Conservation (phyloP, 2,888 invertebrate genomes). For the Melinopterus prodromus region DNA sequence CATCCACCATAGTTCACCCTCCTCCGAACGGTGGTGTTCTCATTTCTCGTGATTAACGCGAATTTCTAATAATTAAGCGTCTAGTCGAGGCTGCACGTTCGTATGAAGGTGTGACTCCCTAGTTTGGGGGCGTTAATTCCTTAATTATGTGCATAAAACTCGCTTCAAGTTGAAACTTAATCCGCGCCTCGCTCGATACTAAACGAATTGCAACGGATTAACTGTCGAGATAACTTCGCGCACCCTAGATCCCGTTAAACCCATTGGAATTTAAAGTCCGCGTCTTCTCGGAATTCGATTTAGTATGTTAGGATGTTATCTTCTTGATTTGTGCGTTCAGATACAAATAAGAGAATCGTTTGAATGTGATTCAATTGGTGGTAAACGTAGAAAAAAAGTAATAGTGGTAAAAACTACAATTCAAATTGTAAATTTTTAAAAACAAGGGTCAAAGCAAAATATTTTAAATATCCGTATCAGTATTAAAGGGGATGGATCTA, state of each 20-base stretch:
- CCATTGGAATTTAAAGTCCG: background rate
- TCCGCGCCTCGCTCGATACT: background rate
- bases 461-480: no score
- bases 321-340: background rate
- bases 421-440: no score
- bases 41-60: background rate
- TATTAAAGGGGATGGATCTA: no score
- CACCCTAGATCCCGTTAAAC: background rate
- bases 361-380: background rate
- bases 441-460: no score
- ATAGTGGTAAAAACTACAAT: no score
- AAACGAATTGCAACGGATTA: background rate
- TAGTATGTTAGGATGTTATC: background rate
- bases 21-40: background rate
- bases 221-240: background rate
- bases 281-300: background rate
- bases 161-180: slow-evolving; percentile 6
- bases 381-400: background rate
- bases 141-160: slow-evolving; percentile 18
- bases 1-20: background rate
- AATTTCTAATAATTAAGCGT: background rate
- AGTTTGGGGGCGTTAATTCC: background rate
- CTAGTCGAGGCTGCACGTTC: background rate
- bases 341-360: background rate
- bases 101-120: slow-evolving; percentile 7